Conservation (phyloP, 2,888 invertebrate genomes). For the Drosophila falleni region DNA sequence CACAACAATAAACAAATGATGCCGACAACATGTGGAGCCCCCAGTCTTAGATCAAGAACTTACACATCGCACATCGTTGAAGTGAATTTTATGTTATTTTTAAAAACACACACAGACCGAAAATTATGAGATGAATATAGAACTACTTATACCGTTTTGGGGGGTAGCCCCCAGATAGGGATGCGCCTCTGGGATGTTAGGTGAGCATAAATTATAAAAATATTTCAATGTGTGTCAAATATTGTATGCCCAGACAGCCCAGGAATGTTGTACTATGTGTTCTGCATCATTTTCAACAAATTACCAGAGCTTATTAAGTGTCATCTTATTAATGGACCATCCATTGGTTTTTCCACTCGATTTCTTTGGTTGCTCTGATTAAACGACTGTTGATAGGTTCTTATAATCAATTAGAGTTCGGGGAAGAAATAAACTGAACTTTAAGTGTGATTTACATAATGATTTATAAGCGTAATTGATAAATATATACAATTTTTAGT, state of each 20-base stretch:
- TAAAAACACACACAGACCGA: constrained; percentile 38
- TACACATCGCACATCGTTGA: constrained; percentile 50
- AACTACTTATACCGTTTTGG: constrained; percentile 17
- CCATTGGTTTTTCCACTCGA: constrained; percentile 21
- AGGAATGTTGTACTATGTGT: constrained; percentile 67
- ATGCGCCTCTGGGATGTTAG: constrained; percentile 46
- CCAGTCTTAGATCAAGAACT: constrained; percentile 42
- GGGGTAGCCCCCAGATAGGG: constrained; percentile 40
- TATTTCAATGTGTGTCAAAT: constrained; percentile 76
- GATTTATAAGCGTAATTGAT: constrained; percentile 3
- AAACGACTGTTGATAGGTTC: constrained; percentile 46
- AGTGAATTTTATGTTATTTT: constrained; percentile 62
- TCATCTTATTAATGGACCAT: constrained; percentile 61
- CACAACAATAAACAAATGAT: constrained; percentile 63
- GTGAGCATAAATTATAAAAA: constrained; percentile 76
- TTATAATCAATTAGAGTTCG: constrained; percentile 16
- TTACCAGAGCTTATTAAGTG: constrained; percentile 67
- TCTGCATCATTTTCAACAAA: constrained; percentile 69
- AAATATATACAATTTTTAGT: not conserved
- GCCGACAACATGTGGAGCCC: constrained; percentile 20
- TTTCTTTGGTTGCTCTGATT: constrained; percentile 33
- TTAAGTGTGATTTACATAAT: constrained; percentile 8
- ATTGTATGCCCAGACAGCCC: constrained; percentile 63
- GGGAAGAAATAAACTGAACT: not conserved
- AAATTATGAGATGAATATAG: constrained; percentile 58